phyloP scores from a whole-genome alignment of 2,888 invertebrate species.

The Eupithecia vulgata region DNA sequence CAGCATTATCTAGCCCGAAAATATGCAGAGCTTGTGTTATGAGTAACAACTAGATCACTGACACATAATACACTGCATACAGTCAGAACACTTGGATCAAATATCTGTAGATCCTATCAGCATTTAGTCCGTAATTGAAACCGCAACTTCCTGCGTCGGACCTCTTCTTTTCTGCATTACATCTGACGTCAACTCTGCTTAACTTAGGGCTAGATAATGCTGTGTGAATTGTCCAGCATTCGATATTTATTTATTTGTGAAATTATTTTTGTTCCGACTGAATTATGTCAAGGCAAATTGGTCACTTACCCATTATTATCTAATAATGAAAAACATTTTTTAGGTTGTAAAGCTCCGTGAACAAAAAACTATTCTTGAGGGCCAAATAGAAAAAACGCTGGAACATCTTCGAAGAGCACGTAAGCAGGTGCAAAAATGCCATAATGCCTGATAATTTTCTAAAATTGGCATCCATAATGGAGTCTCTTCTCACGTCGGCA shows the following conservation, averaged over 20 bases:
- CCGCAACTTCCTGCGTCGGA: no score
- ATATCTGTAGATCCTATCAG: no score
- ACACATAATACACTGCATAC: no score
- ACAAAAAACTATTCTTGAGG: slow-evolving; percentile 59
- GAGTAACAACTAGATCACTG: neutral
- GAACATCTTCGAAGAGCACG: slow-evolving; percentile 61
- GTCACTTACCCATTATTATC: neutral
- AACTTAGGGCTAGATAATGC: no score
- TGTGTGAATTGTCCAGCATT: no score
- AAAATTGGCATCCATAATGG: neutral
- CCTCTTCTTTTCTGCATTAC: no score
- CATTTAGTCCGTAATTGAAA: no score
- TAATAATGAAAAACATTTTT: neutral
- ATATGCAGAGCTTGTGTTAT: neutral
- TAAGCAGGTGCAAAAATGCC: slow-evolving; percentile 49
- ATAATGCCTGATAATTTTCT: neutral
- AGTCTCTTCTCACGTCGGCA: neutral
- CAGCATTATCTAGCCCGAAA: neutral
- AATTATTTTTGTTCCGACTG: no score
- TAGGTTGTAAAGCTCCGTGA: slow-evolving; percentile 64
- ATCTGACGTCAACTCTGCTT: no score
- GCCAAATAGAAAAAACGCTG: slow-evolving; percentile 54
- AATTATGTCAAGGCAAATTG: no score
- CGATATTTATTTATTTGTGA: no score
- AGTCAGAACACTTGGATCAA: no score